Evolutionary conservation across 1,140 invertebrate genomes (phyloP), one percentile per base, ranked within the genome.

Genomic region (Musca vetustissima): DNA sequence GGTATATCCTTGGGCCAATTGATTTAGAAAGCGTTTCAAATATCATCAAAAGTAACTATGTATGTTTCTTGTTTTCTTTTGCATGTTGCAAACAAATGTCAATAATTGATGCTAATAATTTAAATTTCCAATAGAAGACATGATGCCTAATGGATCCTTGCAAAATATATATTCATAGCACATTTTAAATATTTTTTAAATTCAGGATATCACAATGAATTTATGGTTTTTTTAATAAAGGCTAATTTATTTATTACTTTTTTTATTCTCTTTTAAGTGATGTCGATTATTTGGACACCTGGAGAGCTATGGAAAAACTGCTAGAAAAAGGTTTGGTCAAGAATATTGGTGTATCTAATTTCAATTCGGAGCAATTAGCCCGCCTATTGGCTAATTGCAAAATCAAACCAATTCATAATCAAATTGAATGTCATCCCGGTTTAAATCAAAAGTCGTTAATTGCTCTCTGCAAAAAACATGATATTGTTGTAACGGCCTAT

Each of bases 321-420:
- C 88, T 91, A 1, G 83, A 89, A 69, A 78, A 87, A 69, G 92
- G 92, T 21, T 81, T 93, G 48, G 84, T 87, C 0, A 90, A 87
- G 71, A 89, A 88, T 64, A 93, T 96, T 72, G 93, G 94, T 21
- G 72, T 95, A 1, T 94, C 92, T 22, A 96, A 95, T 82, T 96
- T 96, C 78, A 94, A 93, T 77, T 87, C 83, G 48, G 83, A 88
- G 73, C 93, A 96, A 66, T 84, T 94, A 43, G 83, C 88, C 52
- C 84, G 89, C 21, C 80, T 96, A 19, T 72, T 93, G 50, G 83
- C 87, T 22, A 83, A 83, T 25, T 87, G 86, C 32, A 88, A 81
- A 70, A 89, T 95, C 64, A 90, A 89, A 78, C 93, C 93, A 8
- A 88, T 89, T 22, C 87, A 86, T 17, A 88, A 91, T 77, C 67